These are phyloP conservation scores for Xiphydria camelus DNA, from an alignment of 2,888 invertebrate genomes.

Conservation along the genomic window DNA sequence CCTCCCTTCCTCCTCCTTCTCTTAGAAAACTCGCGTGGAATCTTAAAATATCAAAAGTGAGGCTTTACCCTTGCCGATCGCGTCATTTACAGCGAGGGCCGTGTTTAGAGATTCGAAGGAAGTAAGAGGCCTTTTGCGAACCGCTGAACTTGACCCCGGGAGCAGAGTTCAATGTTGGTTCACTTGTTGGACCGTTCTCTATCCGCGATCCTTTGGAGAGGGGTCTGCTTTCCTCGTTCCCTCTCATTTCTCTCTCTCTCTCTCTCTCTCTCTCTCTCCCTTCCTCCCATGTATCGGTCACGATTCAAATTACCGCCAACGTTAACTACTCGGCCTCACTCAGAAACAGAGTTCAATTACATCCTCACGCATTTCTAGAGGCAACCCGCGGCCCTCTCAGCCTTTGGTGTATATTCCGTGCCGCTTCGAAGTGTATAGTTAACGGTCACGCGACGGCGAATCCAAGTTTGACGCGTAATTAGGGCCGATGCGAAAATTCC, in stretches of 20 bases:
- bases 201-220: neutral
- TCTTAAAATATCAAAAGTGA: no score
- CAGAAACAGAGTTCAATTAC: constrained; percentile 8
- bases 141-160: constrained; percentile 12
- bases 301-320: constrained; percentile 19
- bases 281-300: constrained; percentile 2
- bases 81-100: no score
- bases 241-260: neutral
- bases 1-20: no score
- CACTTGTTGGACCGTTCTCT: constrained; percentile 7
- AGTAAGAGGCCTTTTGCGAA: constrained; percentile 13
- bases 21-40: no score
- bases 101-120: no score
- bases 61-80: no score
- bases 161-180: constrained; percentile 10
- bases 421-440: no score
- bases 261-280: constrained; percentile 3
- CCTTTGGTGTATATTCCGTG: no score
- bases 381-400: no score
- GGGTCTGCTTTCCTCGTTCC: neutral
- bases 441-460: no score
- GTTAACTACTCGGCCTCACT: constrained; percentile 10
- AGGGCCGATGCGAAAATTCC: no score
- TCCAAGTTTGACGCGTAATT: no score
- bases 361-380: constrained; percentile 1